These are phyloP conservation scores for Chrysemys picta DNA, from an alignment of 2,113 vertebrate genomes.

Conservation along the genomic window DNA sequence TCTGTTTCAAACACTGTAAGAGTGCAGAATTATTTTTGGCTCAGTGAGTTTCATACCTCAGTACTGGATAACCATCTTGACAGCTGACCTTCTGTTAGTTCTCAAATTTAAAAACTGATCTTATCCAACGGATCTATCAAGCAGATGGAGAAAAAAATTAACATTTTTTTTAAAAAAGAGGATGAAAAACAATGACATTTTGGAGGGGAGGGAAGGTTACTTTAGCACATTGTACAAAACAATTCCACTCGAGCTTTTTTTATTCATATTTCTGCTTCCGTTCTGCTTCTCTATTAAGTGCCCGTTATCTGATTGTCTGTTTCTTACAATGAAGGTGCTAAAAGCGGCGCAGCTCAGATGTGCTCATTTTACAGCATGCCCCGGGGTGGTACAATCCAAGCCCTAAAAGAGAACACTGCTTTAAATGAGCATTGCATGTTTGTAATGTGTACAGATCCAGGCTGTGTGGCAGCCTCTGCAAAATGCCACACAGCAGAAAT, in stretches of 20 bases:
- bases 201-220: neutral
- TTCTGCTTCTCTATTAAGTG: neutral
- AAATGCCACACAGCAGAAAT: neutral
- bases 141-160: neutral
- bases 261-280: neutral
- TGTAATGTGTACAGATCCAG: neutral
- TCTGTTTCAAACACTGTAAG: neutral
- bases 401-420: neutral
- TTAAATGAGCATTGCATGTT: neutral
- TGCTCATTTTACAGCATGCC: neutral
- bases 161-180: neutral
- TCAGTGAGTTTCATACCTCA: constrained; percentile 29
- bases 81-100: constrained; percentile 45
- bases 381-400: neutral
- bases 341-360: neutral
- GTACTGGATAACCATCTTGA: constrained; percentile 24
- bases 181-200: neutral
- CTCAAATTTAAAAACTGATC: constrained; percentile 35
- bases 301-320: neutral
- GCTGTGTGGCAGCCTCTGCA: neutral
- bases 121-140: neutral
- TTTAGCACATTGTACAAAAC: neutral
- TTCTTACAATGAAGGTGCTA: neutral
- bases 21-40: constrained; percentile 44
- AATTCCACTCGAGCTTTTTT: neutral